Evolutionary conservation across 2,888 invertebrate species (phyloP).

Genomic region (Stratiomys singularior): DNA sequence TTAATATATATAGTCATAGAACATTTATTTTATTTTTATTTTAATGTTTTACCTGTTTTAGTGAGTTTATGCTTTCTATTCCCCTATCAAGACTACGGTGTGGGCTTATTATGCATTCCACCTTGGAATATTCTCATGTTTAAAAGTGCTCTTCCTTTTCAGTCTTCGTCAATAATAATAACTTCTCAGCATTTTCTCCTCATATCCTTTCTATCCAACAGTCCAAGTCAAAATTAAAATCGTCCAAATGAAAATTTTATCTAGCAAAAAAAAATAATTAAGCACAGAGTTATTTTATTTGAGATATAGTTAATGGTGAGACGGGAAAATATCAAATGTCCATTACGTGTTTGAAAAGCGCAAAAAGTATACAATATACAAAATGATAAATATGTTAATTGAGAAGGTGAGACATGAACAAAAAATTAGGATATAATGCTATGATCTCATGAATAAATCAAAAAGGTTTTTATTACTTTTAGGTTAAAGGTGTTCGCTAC

Average conservation of each 20-base stretch:
- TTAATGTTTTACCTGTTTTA: neutral
- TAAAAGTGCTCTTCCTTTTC: too few relatives aligned
- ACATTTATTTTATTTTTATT: neutral
- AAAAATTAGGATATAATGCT: constrained; percentile 19
- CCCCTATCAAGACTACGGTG: too few relatives aligned
- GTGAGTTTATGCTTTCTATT: too few relatives aligned
- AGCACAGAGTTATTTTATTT: neutral
- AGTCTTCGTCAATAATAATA: too few relatives aligned
- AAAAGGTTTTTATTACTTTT: constrained; percentile 17
- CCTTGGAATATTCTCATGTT: too few relatives aligned
- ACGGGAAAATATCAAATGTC: neutral
- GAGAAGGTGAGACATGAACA: neutral
- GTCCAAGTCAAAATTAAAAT: too few relatives aligned
- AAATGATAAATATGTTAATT: too few relatives aligned
- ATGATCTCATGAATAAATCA: constrained; percentile 46
- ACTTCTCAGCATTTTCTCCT: too few relatives aligned
- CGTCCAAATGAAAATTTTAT: too few relatives aligned
- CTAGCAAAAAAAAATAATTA: neutral
- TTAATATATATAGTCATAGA: neutral
- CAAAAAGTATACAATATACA: neutral
- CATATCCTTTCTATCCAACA: too few relatives aligned
- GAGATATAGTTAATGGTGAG: neutral
- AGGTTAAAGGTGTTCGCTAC: too few relatives aligned
- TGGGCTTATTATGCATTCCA: too few relatives aligned
- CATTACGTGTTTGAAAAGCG: neutral